phyloP scores from a whole-genome alignment of 2,888 invertebrate species.

The Acronicta leporina region DNA sequence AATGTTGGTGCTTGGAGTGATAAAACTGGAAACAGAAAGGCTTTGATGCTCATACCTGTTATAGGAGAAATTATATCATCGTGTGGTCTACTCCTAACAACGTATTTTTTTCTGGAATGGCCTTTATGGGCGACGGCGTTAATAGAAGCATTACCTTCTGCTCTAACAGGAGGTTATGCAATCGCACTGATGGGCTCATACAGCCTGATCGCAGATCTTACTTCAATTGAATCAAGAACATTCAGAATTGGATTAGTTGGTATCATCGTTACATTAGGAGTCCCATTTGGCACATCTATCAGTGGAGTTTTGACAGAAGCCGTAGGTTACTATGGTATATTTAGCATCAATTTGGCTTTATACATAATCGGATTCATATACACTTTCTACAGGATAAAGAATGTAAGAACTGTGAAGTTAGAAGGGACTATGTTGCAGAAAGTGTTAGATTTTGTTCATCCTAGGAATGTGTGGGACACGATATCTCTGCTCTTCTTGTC shows the following conservation, averaged over 20 bases:
- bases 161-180: conserved; percentile 89
- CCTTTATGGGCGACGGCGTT: conserved; percentile 87
- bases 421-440: conserved; percentile 69
- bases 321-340: conserved; percentile 83
- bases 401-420: conserved; percentile 68
- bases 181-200: conserved; percentile 89
- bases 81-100: conserved; percentile 84
- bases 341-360: conserved; percentile 70
- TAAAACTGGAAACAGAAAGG: conserved; percentile 88
- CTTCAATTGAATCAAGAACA: conserved; percentile 89
- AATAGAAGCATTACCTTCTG: conserved; percentile 87
- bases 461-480: conserved; percentile 79
- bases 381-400: conserved; percentile 75
- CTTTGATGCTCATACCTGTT: conserved; percentile 88
- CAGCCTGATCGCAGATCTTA: conserved; percentile 90
- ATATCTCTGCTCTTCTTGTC: conserved; percentile 75
- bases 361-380: conserved; percentile 77
- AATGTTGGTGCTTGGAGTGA: conserved; percentile 91
- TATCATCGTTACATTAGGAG: conserved; percentile 83
- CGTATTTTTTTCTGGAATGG: conserved; percentile 88
- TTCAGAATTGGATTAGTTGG: conserved; percentile 90
- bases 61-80: conserved; percentile 87
- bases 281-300: conserved; percentile 85
- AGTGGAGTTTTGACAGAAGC: conserved; percentile 85
- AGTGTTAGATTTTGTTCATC: conserved; percentile 73